Percentiles rank a stretch among this genome's conserved stretches.
Evolutionary conservation across 2,113 vertebrate genomes (phyloP).

Genomic region (Lota lota): DNA sequence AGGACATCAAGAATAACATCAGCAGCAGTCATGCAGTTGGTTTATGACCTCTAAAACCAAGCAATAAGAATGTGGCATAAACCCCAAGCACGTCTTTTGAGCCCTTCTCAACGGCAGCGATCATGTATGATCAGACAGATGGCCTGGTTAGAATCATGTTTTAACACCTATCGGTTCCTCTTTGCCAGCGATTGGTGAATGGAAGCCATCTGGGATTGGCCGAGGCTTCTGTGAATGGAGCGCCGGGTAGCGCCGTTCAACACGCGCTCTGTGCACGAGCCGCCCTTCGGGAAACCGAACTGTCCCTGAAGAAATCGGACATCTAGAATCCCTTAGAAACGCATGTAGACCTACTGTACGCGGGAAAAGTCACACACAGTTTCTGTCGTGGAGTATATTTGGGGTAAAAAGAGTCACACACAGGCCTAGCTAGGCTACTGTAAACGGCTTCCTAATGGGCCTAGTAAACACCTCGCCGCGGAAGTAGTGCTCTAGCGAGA

Average conservation of each 20-base stretch:
- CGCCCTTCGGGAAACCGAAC: no score
- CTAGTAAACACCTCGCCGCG: no score
- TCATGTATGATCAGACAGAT: slow-evolving; percentile 36
- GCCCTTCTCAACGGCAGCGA: background rate
- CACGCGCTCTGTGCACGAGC: background rate
- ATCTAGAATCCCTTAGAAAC: no score
- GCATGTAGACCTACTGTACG: no score
- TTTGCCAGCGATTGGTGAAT: slow-evolving; percentile 49
- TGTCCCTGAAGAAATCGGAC: background rate
- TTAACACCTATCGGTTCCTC: slow-evolving; percentile 24
- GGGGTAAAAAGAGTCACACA: background rate
- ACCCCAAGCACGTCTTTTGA: background rate
- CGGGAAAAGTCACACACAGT: no score
- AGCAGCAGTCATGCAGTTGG: no score
- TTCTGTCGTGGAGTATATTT: no score
- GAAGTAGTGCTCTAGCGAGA: background rate
- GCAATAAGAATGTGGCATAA: background rate
- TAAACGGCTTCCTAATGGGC: no score
- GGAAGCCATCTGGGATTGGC: slow-evolving; percentile 61
- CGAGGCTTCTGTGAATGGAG: slow-evolving; percentile 63
- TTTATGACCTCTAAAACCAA: no score
- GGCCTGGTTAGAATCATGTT: slow-evolving; percentile 33
- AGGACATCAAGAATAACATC: no score
- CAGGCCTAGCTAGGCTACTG: no score
- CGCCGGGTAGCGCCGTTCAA: slow-evolving; percentile 40